These are phyloP conservation scores for Labeo calbasu DNA, from an alignment of 2,797 vertebrate genomes.

Conservation along the genomic window DNA sequence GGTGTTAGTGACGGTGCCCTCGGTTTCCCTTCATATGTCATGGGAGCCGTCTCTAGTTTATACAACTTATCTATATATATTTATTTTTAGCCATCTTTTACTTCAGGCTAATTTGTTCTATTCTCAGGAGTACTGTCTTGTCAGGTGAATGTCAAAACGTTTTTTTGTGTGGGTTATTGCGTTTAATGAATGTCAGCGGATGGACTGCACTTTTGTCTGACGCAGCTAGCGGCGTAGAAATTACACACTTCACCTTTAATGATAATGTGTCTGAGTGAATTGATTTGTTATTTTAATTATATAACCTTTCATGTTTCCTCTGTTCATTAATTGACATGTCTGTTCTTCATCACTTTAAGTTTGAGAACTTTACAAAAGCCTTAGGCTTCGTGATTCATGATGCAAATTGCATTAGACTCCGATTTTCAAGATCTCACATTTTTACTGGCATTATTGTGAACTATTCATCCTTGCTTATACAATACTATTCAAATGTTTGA, in stretches of 20 bases:
- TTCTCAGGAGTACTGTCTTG: constrained; percentile 50
- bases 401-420: neutral
- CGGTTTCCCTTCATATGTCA: constrained; percentile 43
- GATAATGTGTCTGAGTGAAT: neutral
- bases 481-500: too few species aligned
- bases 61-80: constrained; percentile 51
- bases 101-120: constrained; percentile 46
- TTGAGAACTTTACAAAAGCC: constrained; percentile 3
- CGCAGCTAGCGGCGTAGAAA: neutral
- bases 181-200: constrained; percentile 44
- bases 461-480: neutral
- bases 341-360: neutral
- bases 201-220: neutral
- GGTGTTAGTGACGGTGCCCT: constrained; percentile 23
- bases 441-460: neutral
- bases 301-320: neutral
- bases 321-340: neutral
- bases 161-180: constrained; percentile 42
- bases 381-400: neutral
- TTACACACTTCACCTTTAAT: constrained; percentile 7
- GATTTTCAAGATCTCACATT: neutral
- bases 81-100: constrained; percentile 42
- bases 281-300: neutral
- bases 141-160: constrained; percentile 30
- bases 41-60: constrained; percentile 38